These are phyloP conservation scores for Istiophorus platypterus DNA, from an alignment of 2,113 vertebrate genomes.

Conservation along the genomic window DNA sequence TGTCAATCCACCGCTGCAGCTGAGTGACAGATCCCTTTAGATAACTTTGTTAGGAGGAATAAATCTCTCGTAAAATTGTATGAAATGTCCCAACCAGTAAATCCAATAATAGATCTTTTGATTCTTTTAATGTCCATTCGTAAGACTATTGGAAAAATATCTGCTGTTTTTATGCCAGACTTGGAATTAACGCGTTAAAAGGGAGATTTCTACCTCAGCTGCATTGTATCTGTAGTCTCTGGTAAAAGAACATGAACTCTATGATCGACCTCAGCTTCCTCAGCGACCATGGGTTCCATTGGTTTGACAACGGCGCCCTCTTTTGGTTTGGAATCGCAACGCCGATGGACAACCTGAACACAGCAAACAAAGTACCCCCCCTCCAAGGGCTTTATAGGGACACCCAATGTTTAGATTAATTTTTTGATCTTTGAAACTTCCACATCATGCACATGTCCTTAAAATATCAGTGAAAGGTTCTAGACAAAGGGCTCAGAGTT, in stretches of 20 bases:
- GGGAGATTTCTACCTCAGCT: neutral
- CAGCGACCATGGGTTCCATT: neutral
- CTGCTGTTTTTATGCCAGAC: neutral
- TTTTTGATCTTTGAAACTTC: neutral
- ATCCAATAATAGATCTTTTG: neutral
- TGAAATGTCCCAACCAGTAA: neutral
- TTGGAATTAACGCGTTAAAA: neutral
- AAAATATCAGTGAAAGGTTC: neutral
- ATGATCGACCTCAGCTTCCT: neutral
- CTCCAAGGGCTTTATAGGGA: neutral
- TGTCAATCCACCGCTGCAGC: neutral
- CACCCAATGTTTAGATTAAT: neutral
- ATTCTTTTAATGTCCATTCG: neutral
- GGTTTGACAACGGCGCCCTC: constrained; percentile 32
- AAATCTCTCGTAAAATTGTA: neutral
- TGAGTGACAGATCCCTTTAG: neutral
- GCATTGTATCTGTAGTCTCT: no score
- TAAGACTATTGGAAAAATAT: neutral
- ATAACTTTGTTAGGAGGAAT: neutral
- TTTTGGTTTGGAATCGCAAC: neutral
- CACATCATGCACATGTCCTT: neutral
- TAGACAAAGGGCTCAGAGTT: neutral
- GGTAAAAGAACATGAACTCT: no score
- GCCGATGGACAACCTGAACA: neutral
- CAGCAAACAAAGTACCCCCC: neutral